Evolutionary conservation across 2,797 vertebrate genomes (phyloP).

Genomic region (Momotus momota): DNA sequence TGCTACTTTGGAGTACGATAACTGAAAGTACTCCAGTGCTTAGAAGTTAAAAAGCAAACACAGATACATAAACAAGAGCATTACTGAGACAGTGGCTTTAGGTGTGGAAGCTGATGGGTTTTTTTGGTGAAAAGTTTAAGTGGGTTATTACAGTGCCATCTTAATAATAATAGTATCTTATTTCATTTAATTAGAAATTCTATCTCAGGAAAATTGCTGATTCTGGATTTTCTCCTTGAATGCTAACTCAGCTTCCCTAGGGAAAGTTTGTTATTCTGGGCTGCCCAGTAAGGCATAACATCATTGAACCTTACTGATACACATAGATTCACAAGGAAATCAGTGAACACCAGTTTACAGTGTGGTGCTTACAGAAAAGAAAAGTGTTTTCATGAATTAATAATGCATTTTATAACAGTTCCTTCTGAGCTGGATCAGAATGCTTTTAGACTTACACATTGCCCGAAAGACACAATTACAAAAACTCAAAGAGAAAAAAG

Average conservation of each 20-base stretch:
- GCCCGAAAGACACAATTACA: background rate
- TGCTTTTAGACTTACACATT: background rate
- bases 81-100: background rate
- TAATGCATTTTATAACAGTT: background rate
- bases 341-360: background rate
- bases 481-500: background rate
- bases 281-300: background rate
- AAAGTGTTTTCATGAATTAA: background rate
- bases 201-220: background rate
- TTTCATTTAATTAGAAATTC: background rate
- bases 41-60: background rate
- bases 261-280: background rate
- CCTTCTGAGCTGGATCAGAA: background rate
- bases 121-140: background rate
- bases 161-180: background rate
- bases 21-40: background rate
- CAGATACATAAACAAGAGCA: background rate
- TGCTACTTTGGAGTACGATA: background rate
- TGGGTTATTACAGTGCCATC: background rate
- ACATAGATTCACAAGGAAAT: background rate
- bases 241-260: background rate
- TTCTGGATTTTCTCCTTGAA: background rate
- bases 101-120: background rate
- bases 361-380: background rate
- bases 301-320: fast-evolving